Evolutionary conservation across 2,888 invertebrate species (phyloP), one percentile per base, ranked within the genome.

Genomic region (Limnephilus lunatus): DNA sequence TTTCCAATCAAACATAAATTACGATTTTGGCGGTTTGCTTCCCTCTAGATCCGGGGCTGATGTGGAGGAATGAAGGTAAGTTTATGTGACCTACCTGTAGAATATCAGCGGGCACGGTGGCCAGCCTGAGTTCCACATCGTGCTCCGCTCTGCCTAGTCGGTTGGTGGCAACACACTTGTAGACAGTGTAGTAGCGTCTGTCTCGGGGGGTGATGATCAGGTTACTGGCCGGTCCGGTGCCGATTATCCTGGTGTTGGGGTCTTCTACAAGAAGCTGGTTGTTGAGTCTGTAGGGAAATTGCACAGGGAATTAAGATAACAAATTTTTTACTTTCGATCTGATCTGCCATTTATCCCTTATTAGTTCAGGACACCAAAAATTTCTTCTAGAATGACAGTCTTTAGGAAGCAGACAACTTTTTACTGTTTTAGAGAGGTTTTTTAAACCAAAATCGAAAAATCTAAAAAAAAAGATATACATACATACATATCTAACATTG

Each of bases 111-210:
- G 99, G 99, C 1, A 97, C 96, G 87, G 96, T 96, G 0, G 98
- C 99, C 95, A 98, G 97, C 94, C 97, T 97, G 93, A 99, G 95
- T 92, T 97, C 97, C 94, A 98, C 97, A n/a, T 95, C 95, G 93
- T 97, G 97, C 93, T 97, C 97, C 4, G 96, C 96, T 89, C 96
- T 96, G 5, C 99, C 99, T 87, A 98, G 97, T 32, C 96, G 95
- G 94, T 99, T 99, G 3, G 97, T 97, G 0, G 99, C 99, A 87
- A 98, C 96, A 94, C 99, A 99, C 94, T 97, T 98, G 95, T 98
- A 99, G 35, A 96, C 95, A 0, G 97, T 97, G 94, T 97, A 99
- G 92, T 97, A 97, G 81, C 96, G 95, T 19, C 95, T 95, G 93
- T 98, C 97, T 0, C 96, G 94, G 0, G 98, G 98, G 11, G 95